phyloP scores from a whole-genome alignment of 2,113 vertebrate species.

The Cervus canadensis region DNA sequence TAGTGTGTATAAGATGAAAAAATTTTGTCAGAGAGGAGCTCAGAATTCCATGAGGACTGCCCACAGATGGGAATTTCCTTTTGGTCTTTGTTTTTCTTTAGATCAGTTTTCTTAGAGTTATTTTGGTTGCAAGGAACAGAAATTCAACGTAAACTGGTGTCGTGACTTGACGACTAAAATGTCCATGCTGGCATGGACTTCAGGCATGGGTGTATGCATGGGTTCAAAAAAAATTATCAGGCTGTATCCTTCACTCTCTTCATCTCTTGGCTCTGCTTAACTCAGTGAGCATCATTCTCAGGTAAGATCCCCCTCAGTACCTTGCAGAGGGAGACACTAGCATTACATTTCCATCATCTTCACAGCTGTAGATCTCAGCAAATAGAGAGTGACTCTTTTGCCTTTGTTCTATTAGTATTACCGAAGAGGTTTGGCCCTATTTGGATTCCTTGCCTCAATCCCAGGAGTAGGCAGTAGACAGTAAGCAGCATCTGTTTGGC shows the following conservation, averaged over 20 bases:
- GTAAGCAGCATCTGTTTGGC: neutral
- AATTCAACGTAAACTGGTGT: neutral
- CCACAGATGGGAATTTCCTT: neutral
- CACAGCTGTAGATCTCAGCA: neutral
- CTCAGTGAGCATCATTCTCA: neutral
- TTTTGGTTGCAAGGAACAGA: neutral
- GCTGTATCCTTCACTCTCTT: neutral
- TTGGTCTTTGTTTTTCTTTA: neutral
- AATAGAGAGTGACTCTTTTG: neutral
- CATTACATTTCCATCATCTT: neutral
- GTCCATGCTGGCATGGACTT: neutral
- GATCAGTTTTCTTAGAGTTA: neutral
- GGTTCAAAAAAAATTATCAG: neutral
- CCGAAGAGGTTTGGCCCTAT: neutral
- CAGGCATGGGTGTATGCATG: neutral
- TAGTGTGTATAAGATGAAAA: neutral
- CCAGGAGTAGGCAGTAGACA: neutral
- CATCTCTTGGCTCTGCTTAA: neutral
- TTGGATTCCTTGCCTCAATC: neutral
- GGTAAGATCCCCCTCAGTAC: neutral
- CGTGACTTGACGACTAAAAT: neutral
- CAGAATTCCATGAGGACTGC: neutral
- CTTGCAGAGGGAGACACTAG: too few relatives aligned
- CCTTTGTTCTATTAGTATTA: neutral
- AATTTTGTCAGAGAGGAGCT: neutral